These are phyloP conservation scores for Tragopan temminckii DNA, from an alignment of 2,797 vertebrate genomes.

Conservation along the genomic window DNA sequence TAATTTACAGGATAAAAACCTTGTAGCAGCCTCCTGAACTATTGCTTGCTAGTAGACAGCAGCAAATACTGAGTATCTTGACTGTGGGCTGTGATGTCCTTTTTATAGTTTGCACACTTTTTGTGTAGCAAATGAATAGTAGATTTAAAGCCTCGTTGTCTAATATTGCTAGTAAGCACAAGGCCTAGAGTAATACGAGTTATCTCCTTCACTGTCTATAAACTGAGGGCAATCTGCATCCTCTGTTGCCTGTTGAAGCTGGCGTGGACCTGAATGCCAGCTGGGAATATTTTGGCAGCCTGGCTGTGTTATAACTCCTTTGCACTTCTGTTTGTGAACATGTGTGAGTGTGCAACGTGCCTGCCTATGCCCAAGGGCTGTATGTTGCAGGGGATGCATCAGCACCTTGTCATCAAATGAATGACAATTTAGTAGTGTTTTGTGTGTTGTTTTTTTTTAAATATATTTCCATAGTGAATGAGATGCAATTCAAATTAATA, in stretches of 20 bases:
- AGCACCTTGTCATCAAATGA: neutral
- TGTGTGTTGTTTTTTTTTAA: neutral
- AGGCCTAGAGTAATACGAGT: neutral
- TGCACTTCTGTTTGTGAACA: neutral
- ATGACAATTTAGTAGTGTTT: neutral
- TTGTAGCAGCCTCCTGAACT: neutral
- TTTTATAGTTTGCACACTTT: rapidly evolving
- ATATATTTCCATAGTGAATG: neutral
- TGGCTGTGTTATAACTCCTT: neutral
- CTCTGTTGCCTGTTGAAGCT: neutral
- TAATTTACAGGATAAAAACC: neutral
- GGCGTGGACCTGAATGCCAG: neutral
- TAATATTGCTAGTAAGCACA: neutral
- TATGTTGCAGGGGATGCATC: neutral
- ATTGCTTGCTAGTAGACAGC: neutral
- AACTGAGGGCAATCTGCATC: neutral
- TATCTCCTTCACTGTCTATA: rapidly evolving
- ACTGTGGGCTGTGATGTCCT: neutral
- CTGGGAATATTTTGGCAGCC: neutral
- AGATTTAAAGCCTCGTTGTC: neutral
- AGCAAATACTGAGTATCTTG: neutral
- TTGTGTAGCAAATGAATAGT: neutral
- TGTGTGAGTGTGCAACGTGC: neutral
- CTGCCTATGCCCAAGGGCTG: neutral
- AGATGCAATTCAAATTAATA: neutral